Evolutionary conservation across 2,797 vertebrate genomes (phyloP).

Genomic region (Protosalanx chinensis): DNA sequence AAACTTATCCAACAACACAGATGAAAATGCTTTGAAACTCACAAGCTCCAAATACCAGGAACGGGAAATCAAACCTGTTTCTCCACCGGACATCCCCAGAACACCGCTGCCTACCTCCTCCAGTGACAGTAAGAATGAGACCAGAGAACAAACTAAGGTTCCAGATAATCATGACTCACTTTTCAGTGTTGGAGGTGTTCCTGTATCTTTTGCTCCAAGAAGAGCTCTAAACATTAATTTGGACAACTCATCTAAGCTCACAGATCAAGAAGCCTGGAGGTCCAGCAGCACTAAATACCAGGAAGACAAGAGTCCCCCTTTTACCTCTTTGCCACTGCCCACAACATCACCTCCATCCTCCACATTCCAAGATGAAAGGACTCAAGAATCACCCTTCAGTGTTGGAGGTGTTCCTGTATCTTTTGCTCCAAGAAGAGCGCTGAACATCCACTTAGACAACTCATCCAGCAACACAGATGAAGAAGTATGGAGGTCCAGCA

Average conservation of each 20-base stretch:
- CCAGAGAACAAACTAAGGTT: constrained; percentile 3
- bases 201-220: constrained; percentile 12
- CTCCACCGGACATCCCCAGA: constrained; percentile 1
- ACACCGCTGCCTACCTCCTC: constrained; percentile 30
- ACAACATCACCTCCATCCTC: too few relatives aligned
- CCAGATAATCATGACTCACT: constrained; percentile 22
- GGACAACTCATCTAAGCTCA: background rate
- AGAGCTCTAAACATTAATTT: background rate
- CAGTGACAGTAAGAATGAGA: constrained; percentile 41
- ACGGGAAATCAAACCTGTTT: constrained; percentile 28
- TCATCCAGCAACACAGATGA: background rate
- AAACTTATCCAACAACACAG: too few relatives aligned
- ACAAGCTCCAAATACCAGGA: too few relatives aligned
- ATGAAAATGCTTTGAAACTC: too few relatives aligned
- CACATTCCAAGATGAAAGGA: background rate
- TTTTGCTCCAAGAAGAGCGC: constrained; percentile 8
- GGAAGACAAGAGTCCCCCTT: constrained; percentile 12
- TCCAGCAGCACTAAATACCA: too few relatives aligned
- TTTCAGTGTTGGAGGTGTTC: constrained; percentile 18
- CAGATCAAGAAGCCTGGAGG: too few relatives aligned
- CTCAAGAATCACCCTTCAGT: constrained; percentile 29
- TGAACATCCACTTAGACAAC: too few relatives aligned
- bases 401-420: constrained; percentile 16
- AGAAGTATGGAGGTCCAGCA: too few relatives aligned
- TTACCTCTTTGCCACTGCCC: too few relatives aligned